Evolutionary conservation across 2,113 vertebrate species (phyloP), one percentile per base, ranked within the genome.

Genomic region (Cromileptes altivelis): DNA sequence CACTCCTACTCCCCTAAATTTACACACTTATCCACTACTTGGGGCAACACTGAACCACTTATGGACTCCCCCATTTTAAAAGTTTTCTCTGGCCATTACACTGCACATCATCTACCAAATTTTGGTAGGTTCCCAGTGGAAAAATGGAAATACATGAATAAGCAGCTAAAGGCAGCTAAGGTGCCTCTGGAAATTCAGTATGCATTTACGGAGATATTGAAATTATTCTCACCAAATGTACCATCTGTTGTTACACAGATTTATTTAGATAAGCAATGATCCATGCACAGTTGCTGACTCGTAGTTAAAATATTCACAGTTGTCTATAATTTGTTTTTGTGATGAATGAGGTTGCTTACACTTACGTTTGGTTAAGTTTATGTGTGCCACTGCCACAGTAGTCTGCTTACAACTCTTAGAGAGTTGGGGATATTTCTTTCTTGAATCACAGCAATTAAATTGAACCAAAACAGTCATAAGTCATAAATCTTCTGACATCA

Each of bases 1-100:
- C 74, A 49, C 75, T 85, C 56, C 74, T 61, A 23, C 75, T 49
- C 33, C 45, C 23, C 42, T 53, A 27, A 72, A 81, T 33, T n/a
- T 56, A 0, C 9, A 30, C 25, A 69, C 45, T 72, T 65, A 64
- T 68, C 71, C 17, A 15, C 45, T 45, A 74, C 50, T 82, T 55
- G 4, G 25, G 17, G 60, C 40, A 18, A 75, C 70, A 60, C 50
- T 50, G 9, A 80, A 81, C 70, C 56, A 79, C 37, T 73, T 58
- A 37, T 70, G 56, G 52, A 27, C 27, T 77, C 37, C 17, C n/a
- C 6, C 17, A 3, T 82, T 74, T 58, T 50, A 2, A 9, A 75
- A 61, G 18, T 65, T 76, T 55, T 71, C 49, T 65, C 21, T 65
- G 33, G 37, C 33, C 18, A 15, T 17, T 42, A n/a, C 14, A 7